Conservation (phyloP, 2,113 vertebrate genomes). For the Rhabdomys dilectus region DNA sequence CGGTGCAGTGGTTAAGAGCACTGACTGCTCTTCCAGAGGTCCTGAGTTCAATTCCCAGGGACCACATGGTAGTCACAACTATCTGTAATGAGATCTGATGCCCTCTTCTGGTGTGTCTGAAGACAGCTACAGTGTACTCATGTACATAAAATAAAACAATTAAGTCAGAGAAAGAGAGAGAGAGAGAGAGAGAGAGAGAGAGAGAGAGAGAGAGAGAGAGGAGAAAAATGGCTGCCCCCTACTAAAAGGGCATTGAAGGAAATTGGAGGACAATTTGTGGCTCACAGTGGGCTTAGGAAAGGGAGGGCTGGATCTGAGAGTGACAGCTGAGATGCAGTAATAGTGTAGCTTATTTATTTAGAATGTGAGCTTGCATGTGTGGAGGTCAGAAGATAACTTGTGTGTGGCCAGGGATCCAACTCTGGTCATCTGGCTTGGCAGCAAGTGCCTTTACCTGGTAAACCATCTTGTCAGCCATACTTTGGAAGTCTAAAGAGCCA, state of each 20-base stretch:
- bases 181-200: too few species aligned
- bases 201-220: neutral
- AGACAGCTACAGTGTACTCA: too few species aligned
- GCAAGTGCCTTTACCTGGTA: neutral
- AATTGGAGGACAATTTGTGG: neutral
- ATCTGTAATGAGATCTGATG: too few species aligned
- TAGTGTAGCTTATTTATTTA: neutral
- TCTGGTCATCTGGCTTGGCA: neutral
- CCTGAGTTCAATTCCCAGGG: too few species aligned
- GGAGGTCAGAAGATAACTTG: neutral
- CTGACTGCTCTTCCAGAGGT: too few species aligned
- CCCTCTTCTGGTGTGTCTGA: too few species aligned
- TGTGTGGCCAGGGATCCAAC: neutral
- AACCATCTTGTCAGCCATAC: neutral
- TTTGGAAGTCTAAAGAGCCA: neutral
- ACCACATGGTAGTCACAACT: too few species aligned
- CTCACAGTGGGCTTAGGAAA: neutral
- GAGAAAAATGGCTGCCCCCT: neutral
- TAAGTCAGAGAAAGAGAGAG: too few species aligned
- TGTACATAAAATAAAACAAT: too few species aligned
- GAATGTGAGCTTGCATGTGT: neutral
- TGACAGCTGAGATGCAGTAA: neutral
- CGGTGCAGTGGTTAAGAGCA: too few species aligned
- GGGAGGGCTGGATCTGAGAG: neutral
- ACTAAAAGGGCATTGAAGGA: neutral